Conservation (phyloP, 2,797 vertebrate species). For the Oryzias sinensis region DNA sequence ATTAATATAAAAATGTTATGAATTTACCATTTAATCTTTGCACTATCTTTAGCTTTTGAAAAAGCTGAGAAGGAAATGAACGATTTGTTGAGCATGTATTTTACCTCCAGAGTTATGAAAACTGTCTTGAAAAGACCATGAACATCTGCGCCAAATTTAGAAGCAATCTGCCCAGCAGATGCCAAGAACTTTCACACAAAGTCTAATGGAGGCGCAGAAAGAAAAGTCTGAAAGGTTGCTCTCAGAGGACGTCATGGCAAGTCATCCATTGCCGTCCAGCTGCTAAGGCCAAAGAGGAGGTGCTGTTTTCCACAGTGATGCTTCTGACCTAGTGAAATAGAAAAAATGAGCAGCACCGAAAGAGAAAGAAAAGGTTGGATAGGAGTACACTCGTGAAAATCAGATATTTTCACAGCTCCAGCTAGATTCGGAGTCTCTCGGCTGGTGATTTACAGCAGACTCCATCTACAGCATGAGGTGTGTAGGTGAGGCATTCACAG, state of each 20-base stretch:
- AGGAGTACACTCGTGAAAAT: constrained; percentile 16
- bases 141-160: constrained; percentile 1
- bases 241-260: not conserved
- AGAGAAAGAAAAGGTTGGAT: constrained; percentile 11
- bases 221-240: constrained; percentile 7
- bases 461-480: constrained; percentile 23
- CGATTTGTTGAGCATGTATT: not conserved
- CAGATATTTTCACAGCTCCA: constrained; percentile 1
- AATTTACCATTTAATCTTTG: too few relatives aligned
- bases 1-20: too few relatives aligned
- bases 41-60: not conserved
- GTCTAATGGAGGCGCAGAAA: not conserved
- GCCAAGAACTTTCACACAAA: constrained; percentile 3
- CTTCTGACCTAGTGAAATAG: not conserved
- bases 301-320: not conserved
- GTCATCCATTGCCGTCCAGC: not conserved
- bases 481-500: constrained; percentile 35
- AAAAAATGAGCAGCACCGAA: constrained; percentile 7
- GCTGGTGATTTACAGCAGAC: constrained; percentile 38
- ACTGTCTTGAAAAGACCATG: not conserved
- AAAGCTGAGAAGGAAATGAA: too few relatives aligned
- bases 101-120: not conserved
- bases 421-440: constrained; percentile 23
- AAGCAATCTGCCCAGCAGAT: not conserved
- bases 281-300: constrained; percentile 3